Base-by-base conservation (phyloP, 2,797 vertebrate species). In the Pipistrellus nathusii region DNA sequence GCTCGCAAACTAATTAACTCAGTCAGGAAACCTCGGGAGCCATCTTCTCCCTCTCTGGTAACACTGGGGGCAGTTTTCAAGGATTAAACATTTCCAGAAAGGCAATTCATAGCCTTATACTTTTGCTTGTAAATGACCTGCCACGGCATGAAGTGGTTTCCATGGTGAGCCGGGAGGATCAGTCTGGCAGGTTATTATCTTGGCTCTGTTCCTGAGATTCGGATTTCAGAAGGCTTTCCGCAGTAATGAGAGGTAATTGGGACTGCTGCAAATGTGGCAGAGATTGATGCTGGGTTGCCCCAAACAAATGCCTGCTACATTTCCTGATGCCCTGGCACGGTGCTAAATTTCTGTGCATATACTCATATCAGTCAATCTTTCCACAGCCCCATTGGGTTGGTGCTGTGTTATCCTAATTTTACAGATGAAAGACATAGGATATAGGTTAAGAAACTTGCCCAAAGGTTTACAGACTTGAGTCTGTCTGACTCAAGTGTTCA, bases 1-100 rank as follows among this genome's bases (percentile, higher is more conserved):
- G 75, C 53, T 72, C 94, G 83, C 55, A 81, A 92, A 85, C 59
- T 93, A 94, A 94, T 90, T 95, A 93, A 88, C 92, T 96, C 53
- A 75, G 46, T 69, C 46, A 81, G n/a, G 64, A 81, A 95, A 76
- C n/a, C 59, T 84, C 73, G 41, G 17, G 66, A 92, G 53, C 71
- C 80, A 62, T 93, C 84, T 84, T 81, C 64, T 85, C 46, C 71
- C 71, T 93, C 73, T 92, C 78, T 44, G 71, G 78, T 66, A 91
- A 83, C 51, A 92, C 75, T 80, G 89, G 59, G 93, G 30, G 30
- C 32, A 92, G 92, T 76, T 71, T 32, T 90, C 38, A 44, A 59
- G 73, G 83, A 78, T 68, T 94, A 92, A 92, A 85, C 18, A 72
- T 92, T 92, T 93, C 66, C 53, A 77, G 80, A 91, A 89, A 94